Evolutionary conservation across 2,888 invertebrate species (phyloP), one percentile per base, ranked within the genome.

Genomic region (Cheiracanthium punctorium): DNA sequence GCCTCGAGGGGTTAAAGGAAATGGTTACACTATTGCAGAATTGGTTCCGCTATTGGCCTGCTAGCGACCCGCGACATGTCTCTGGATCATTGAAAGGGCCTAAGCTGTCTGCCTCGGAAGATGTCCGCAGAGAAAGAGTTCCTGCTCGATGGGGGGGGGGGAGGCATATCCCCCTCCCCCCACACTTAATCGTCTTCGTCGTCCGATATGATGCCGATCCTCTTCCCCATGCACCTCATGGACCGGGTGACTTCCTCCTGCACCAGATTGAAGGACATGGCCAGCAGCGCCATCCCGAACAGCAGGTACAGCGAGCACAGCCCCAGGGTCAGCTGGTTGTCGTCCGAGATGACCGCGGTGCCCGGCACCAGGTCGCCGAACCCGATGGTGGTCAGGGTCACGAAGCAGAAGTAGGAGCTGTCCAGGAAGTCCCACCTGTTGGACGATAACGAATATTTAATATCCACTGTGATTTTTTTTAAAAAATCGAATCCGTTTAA

Each of bases 241-340:
- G 96, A 96, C 86, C 95, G 95, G 89, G 97, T 96, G 14, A 97
- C 97, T 92, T 97, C 96, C 91, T 97, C 97, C 92, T 98, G 98
- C 65, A 98, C 97, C 91, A 98, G 93, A 93, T 98, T 98, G 92
- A 98, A 98, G 90, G 97, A 97, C 98, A 98, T 98, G 33, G 98
- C 98, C 89, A 98, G 93, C 69, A 98, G 92, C 0, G 98, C 96
- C 91, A 98, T 98, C 10, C 98, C 98, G 91, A 98, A 97, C 65
- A 98, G 93, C 88, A 98, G 93, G 93, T 98, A 98, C 80, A 98
- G 93, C 0, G 97, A 97, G 90, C 97, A 97, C 77, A 97, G 93
- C 0, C 97, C 97, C 88, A 98, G 94, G 89, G 95, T 94, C 89
- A 94, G 92, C 89, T 93, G 92, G 0, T 93, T 92, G 74, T 93